These are phyloP conservation scores for Strix aluco DNA, from an alignment of 2,113 vertebrate species.

Conservation along the genomic window DNA sequence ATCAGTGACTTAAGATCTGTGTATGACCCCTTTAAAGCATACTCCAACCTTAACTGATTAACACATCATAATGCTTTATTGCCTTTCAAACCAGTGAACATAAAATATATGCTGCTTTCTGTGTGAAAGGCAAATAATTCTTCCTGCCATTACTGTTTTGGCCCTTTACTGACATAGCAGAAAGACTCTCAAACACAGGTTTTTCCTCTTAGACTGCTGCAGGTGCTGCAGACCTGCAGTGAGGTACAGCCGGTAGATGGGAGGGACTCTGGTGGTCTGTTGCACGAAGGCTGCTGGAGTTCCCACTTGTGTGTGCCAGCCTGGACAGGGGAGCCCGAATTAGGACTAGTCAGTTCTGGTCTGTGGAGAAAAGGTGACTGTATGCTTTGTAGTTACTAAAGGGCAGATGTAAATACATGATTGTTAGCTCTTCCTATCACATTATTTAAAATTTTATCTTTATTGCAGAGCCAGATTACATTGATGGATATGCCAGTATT, in stretches of 20 bases:
- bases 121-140: neutral
- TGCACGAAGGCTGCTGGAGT: too few relatives aligned
- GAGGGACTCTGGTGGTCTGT: accelerated
- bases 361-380: neutral
- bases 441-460: neutral
- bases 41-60: neutral
- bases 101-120: neutral
- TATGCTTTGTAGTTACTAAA: neutral
- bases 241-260: neutral
- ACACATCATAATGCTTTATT: neutral
- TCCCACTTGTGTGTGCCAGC: neutral
- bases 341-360: neutral
- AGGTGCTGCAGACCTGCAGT: neutral
- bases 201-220: neutral
- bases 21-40: neutral
- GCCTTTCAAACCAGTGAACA: neutral
- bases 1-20: neutral
- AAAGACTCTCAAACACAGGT: neutral
- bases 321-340: neutral
- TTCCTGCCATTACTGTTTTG: neutral
- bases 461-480: slow-evolving; percentile 90
- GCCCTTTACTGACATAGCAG: neutral
- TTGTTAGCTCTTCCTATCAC: neutral
- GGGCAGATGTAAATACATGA: neutral
- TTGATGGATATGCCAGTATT: slow-evolving; percentile 94